These are phyloP conservation scores for Anguilla rostrata DNA, from an alignment of 2,113 vertebrate species.

Conservation along the genomic window DNA sequence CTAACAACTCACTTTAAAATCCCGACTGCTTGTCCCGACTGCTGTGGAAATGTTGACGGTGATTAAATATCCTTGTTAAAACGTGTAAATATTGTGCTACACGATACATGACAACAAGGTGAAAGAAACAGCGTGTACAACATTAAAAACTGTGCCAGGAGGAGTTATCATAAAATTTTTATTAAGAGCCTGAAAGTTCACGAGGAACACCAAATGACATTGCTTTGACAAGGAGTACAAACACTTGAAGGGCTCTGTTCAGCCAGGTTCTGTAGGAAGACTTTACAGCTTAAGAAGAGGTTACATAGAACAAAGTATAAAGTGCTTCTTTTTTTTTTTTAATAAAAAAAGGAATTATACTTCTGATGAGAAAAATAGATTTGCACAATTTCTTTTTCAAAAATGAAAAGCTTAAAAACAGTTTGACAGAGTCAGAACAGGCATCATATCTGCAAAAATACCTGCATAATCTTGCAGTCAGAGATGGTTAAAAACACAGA, in stretches of 20 bases:
- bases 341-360: constrained; percentile 19
- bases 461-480: background rate
- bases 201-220: background rate
- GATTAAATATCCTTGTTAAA: background rate
- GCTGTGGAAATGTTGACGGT: background rate
- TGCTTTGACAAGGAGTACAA: background rate
- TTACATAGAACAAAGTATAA: constrained; percentile 18
- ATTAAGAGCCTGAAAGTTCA: constrained; percentile 35
- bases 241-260: background rate
- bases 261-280: background rate
- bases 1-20: no score
- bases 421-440: background rate
- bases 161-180: constrained; percentile 46
- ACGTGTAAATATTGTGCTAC: background rate
- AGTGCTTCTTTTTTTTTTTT: background rate
- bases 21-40: no score
- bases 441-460: background rate
- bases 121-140: background rate
- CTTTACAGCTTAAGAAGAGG: background rate
- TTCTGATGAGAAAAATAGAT: constrained; percentile 4
- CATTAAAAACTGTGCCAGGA: background rate
- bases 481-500: background rate
- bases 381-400: constrained; percentile 18
- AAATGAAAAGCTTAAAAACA: constrained; percentile 12
- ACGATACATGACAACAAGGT: background rate